phyloP scores from a whole-genome alignment of 2,113 vertebrate genomes.

The Athene cunicularia region DNA sequence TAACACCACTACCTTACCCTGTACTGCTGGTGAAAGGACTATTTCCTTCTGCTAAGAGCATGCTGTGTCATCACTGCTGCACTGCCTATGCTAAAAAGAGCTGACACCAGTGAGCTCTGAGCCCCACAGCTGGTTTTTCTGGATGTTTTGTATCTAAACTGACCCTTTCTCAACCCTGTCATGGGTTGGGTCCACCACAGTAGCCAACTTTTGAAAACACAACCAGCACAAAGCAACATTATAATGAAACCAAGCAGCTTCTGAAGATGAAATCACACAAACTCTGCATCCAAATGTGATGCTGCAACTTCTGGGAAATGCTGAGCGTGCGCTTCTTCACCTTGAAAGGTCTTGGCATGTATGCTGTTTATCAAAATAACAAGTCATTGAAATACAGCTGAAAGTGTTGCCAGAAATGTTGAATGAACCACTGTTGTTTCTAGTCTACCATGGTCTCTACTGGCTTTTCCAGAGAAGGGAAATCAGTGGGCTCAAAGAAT shows the following conservation, averaged over 20 bases:
- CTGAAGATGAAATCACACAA: constrained; percentile 3
- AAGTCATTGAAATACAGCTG: background rate
- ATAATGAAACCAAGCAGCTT: background rate
- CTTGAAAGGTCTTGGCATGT: constrained; percentile 15
- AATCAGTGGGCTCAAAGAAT: background rate
- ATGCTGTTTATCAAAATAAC: background rate
- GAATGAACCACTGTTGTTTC: background rate
- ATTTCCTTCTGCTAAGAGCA: background rate
- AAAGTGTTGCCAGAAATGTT: background rate
- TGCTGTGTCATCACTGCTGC: background rate
- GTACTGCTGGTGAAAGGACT: background rate
- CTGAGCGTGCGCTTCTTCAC: background rate
- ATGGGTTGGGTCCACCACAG: background rate
- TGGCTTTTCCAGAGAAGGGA: background rate
- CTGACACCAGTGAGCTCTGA: background rate
- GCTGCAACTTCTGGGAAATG: constrained; percentile 23
- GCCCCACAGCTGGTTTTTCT: background rate
- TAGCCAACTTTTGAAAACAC: constrained; percentile 2
- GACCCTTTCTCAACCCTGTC: background rate
- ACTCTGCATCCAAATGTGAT: background rate
- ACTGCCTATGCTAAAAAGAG: background rate
- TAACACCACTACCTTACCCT: background rate
- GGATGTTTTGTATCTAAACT: background rate
- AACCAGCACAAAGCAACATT: background rate
- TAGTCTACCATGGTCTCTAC: background rate